A percentile compares a stretch with the other conserved stretches of the same genome.
Evolutionary conservation across 2,113 vertebrate species (phyloP).

Genomic region (Scortum barcoo): DNA sequence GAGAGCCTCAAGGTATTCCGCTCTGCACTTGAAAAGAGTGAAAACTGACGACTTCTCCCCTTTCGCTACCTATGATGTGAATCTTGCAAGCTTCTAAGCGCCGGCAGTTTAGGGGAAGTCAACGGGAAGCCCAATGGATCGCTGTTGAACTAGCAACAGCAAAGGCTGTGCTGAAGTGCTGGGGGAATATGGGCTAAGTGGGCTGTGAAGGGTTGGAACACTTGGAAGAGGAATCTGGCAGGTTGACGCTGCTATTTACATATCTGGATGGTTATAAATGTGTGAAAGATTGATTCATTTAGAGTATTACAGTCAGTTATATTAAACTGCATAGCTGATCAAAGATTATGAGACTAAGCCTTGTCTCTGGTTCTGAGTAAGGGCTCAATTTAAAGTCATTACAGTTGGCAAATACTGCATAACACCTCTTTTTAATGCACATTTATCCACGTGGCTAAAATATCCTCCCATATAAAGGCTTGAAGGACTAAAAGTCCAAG

Average conservation of each 20-base stretch:
- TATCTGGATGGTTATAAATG: conserved; percentile 50
- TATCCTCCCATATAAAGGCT: background rate
- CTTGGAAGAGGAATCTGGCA: conserved; percentile 45
- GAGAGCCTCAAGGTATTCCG: conserved; percentile 63
- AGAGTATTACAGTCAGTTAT: conserved; percentile 13
- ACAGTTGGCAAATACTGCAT: background rate
- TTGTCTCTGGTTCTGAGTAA: background rate
- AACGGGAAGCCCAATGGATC: conserved; percentile 46
- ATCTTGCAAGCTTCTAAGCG: conserved; percentile 51
- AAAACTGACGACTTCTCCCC: conserved; percentile 53
- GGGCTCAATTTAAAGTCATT: background rate
- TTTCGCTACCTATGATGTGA: conserved; percentile 64
- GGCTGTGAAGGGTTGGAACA: conserved; percentile 60
- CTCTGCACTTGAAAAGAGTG: conserved; percentile 58
- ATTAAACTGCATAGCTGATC: conserved; percentile 12
- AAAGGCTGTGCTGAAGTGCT: conserved; percentile 53
- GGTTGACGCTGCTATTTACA: conserved; percentile 51
- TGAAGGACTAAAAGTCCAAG: background rate
- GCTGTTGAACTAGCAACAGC: conserved; percentile 58
- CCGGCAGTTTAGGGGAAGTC: conserved; percentile 57
- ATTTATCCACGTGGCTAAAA: background rate
- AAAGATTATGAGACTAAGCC: conserved; percentile 8
- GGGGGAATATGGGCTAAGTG: conserved; percentile 63
- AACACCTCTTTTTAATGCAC: background rate
- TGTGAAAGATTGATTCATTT: conserved; percentile 38